Percentiles rank a stretch among this genome's conserved stretches.
Conservation (phyloP, 2,888 invertebrate species). For the Andrena minutula region DNA sequence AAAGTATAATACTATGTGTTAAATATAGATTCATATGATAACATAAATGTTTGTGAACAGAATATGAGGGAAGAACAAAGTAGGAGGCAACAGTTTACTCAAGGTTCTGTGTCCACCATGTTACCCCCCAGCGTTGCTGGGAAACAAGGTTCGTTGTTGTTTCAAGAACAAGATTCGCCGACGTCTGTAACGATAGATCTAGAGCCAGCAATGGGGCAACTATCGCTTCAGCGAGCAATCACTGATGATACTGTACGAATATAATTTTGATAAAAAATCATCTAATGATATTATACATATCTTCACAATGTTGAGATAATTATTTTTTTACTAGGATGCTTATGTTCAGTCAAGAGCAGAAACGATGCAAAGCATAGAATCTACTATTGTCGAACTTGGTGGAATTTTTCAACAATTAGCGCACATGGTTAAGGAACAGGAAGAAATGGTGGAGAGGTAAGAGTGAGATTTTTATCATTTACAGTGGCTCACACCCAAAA, state of each 20-base stretch:
- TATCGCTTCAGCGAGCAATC: conserved; percentile 83
- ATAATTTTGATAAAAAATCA: conserved; percentile 3
- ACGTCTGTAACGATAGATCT: conserved; percentile 92
- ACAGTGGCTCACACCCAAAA: neutral
- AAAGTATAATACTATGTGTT: neutral
- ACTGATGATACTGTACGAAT: conserved; percentile 81
- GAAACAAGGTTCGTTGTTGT: conserved; percentile 83
- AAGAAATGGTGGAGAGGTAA: conserved; percentile 96
- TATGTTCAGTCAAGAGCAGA: conserved; percentile 97
- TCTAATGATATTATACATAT: neutral
- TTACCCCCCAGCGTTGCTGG: conserved; percentile 88
- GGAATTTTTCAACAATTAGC: conserved; percentile 98
- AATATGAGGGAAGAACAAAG: conserved; percentile 98
- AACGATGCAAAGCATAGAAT: conserved; percentile 99
- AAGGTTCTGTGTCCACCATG: conserved; percentile 88
- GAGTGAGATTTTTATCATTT: conserved; percentile 15
- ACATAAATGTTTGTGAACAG: conserved; percentile 78
- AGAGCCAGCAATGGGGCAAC: conserved; percentile 87
- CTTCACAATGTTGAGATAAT: neutral
- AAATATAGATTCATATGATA: neutral
- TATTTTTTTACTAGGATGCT: conserved; percentile 86
- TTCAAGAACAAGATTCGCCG: conserved; percentile 81
- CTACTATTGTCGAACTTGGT: conserved; percentile 99
- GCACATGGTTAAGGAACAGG: conserved; percentile 99
- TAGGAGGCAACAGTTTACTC: conserved; percentile 96